Conservation (phyloP, 2,113 vertebrate genomes). For the Ploceus nigricollis region DNA sequence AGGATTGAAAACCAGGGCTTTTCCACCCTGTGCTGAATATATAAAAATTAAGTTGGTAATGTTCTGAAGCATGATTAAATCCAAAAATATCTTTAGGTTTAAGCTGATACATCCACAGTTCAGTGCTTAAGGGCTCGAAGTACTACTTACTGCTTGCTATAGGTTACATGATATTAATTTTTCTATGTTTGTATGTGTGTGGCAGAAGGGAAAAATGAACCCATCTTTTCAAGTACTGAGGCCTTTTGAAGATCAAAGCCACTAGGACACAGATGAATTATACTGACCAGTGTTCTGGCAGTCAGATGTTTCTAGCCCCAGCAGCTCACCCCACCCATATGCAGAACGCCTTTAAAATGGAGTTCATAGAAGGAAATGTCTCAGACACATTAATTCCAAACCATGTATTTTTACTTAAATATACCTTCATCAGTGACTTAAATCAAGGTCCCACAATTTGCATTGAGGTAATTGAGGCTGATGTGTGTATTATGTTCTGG, state of each 20-base stretch:
- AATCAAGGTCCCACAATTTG: background rate
- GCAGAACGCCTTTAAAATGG: background rate
- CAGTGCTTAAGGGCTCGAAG: background rate
- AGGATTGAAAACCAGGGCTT: background rate
- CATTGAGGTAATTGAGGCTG: background rate
- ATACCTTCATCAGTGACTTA: background rate
- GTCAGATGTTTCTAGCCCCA: background rate
- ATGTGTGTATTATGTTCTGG: background rate
- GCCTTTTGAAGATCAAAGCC: background rate
- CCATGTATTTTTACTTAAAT: background rate
- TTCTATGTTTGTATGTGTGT: background rate
- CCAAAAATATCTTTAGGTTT: background rate
- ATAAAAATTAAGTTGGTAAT: background rate
- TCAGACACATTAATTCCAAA: background rate
- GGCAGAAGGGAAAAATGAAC: background rate
- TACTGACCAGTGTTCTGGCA: background rate
- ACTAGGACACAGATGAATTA: background rate
- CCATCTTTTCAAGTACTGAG: background rate
- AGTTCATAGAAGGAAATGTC: background rate
- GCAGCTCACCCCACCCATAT: background rate
- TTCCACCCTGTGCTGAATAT: background rate
- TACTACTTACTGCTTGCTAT: background rate
- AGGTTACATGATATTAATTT: background rate
- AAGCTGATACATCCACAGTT: background rate
- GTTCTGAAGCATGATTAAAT: background rate